Evolutionary conservation across 2,888 invertebrate genomes (phyloP).

Genomic region (Cerceris ruficornis): DNA sequence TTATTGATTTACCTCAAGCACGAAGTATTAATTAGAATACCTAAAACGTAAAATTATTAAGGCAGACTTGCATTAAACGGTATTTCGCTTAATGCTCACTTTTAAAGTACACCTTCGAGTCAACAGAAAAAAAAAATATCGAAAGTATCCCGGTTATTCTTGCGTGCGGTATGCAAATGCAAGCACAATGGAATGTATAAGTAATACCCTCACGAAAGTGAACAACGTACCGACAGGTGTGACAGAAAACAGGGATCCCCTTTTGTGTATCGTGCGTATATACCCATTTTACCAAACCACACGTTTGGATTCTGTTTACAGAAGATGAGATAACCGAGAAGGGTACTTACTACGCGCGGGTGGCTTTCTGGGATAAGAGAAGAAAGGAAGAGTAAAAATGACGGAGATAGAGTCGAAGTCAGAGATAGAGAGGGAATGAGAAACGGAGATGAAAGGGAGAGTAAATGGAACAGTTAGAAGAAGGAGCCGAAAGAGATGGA

Average conservation of each 20-base stretch:
- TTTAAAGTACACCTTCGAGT: no score
- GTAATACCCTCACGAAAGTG: background rate
- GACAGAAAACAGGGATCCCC: background rate
- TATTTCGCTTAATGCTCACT: no score
- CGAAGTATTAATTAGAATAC: no score
- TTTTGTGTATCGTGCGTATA: background rate
- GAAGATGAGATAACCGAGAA: conserved; percentile 22
- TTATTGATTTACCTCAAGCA: no score
- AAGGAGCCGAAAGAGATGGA: no score
- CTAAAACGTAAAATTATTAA: no score
- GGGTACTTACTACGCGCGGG: conserved; percentile 17
- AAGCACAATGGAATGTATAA: background rate
- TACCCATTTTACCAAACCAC: conserved; percentile 10
- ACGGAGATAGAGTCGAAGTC: background rate
- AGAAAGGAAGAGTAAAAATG: conserved; percentile 2
- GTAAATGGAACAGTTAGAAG: conserved; percentile 1
- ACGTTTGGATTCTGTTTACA: conserved; percentile 34
- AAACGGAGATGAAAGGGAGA: conserved; percentile 39
- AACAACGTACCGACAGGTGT: background rate
- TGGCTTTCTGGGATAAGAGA: conserved; percentile 48
- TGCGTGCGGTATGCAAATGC: background rate
- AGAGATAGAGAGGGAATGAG: background rate
- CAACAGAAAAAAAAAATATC: no score
- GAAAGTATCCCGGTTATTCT: no score
- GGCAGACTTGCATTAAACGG: no score